phyloP scores from a whole-genome alignment of 2,113 vertebrate genomes.

The Calidris pugnax region DNA sequence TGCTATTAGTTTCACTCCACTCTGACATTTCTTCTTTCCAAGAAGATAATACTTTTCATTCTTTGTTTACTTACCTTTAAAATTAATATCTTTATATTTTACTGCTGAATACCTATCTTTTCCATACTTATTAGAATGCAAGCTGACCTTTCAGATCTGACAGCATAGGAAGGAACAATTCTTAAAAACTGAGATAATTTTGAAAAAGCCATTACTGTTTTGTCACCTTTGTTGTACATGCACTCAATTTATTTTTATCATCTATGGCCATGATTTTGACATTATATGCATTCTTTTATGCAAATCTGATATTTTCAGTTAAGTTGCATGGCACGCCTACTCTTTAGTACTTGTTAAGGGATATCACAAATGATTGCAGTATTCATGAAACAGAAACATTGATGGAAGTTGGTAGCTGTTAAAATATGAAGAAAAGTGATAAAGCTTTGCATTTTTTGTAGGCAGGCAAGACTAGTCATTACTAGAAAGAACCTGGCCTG shows the following conservation, averaged over 20 bases:
- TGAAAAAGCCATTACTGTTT: neutral
- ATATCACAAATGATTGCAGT: neutral
- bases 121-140: neutral
- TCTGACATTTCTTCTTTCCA: neutral
- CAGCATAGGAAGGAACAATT: neutral
- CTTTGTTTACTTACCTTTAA: slow-evolving; percentile 3
- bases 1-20: neutral
- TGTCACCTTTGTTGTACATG: neutral
- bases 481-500: neutral
- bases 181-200: neutral
- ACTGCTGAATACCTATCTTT: neutral
- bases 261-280: neutral
- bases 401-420: neutral
- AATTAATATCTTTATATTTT: neutral
- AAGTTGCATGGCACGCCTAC: neutral
- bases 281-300: neutral
- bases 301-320: neutral
- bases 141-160: neutral
- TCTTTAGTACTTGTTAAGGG: neutral
- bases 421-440: neutral
- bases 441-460: neutral
- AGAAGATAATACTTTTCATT: neutral
- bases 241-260: slow-evolving; percentile 11
- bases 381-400: neutral
- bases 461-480: neutral